Conservation (phyloP, 2,797 vertebrate genomes). For the Cossypha dichroa region DNA sequence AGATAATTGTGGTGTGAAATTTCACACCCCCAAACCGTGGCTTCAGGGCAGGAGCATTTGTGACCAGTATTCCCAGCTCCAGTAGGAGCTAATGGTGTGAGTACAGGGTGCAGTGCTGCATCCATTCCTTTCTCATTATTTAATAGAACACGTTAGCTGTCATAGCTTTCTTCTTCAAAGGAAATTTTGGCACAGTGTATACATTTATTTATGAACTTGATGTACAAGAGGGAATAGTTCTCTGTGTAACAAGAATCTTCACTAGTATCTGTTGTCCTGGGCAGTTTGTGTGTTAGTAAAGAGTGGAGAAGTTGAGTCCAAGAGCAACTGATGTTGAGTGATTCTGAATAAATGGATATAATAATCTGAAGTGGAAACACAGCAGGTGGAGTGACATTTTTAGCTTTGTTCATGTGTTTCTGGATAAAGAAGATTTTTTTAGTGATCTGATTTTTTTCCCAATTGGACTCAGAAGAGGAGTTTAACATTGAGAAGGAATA, state of each 20-base stretch:
- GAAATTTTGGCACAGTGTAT: neutral
- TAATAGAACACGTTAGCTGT: neutral
- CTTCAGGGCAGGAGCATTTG: neutral
- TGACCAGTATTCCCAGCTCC: neutral
- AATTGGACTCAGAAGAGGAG: neutral
- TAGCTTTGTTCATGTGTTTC: neutral
- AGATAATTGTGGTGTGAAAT: neutral
- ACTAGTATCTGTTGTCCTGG: neutral
- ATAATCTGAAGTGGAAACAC: neutral
- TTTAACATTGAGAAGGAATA: neutral
- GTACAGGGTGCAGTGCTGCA: neutral
- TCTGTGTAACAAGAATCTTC: neutral
- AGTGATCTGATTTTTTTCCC: neutral
- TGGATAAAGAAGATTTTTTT: neutral
- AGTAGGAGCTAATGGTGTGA: rapidly evolving
- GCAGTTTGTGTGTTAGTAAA: neutral
- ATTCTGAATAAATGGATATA: neutral
- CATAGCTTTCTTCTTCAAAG: neutral
- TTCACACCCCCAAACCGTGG: neutral
- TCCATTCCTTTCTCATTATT: neutral
- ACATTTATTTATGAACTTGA: neutral
- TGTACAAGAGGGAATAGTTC: neutral
- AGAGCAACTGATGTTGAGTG: neutral
- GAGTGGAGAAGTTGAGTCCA: neutral
- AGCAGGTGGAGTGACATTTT: neutral